Evolutionary conservation across 1,140 invertebrate species (phyloP), one percentile per base, ranked within the genome.

Genomic region (Phortica variegata): DNA sequence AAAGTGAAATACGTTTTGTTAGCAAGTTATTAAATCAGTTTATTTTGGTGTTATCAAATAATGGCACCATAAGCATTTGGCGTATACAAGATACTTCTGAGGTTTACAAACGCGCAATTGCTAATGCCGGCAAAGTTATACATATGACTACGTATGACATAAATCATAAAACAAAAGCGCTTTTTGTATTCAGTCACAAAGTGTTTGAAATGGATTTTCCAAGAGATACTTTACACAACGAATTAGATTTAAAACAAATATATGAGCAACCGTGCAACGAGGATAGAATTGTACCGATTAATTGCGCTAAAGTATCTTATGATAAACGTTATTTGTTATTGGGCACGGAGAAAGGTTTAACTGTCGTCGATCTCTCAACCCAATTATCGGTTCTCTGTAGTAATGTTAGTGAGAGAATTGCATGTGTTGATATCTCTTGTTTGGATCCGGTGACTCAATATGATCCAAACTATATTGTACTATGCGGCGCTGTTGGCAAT

Each of bases 351-450:
- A 32, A 21, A 10, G 57, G 57, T 19, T 45, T 60, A 1, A 36
- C 54, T 1, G 31, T 60, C 3, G 47, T 50, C 13, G 51, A 60
- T 45, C 26, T 47, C 0, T 16, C 20, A 19, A 26, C 38, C 4
- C 29, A 40, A 12, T 31, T 31, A 5, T 39, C 44, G 46, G 26
- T 48, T 0, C 40, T 50, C 12, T 31, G 51, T 1, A 49, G 46
- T 16, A 60, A 38, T 41, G 41, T 60, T 3, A 60, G 54, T 23
- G 57, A 60, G 16, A 16, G 33, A 12, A 53, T 60, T 15, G 34
- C 13, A 17, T 53, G 49, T 20, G 26, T 60, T 17, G 57, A 60
- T 33, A 43, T 53, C 36, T 47, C 43, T 38, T n/a, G 19, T 13
- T n/a, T 56, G 26, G 47, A 53, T 45, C n/a, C n/a, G n/a, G n/a